Evolutionary conservation across 2,113 vertebrate species (phyloP), one percentile per base, ranked within the genome.

Genomic region (Salvator merianae): DNA sequence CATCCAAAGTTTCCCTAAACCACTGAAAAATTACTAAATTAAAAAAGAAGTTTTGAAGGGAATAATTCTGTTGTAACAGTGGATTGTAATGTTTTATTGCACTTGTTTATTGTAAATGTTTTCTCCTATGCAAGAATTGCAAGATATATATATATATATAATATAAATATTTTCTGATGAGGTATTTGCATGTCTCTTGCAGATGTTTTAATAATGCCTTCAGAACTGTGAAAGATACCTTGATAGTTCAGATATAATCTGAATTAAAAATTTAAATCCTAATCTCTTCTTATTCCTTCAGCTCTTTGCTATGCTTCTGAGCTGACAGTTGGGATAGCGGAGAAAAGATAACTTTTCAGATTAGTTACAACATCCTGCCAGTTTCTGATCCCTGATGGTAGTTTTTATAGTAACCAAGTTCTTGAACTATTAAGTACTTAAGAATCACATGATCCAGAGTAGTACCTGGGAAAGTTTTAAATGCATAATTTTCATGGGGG

Each of bases 61-160:
- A 85, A 84, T 86, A 86, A 87, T 84, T 38, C 77, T 89, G 82
- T 90, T 89, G 8, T 91, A 92, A 91, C 89, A 73, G 53, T 79
- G 28, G 75, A 77, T 91, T 92, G 28, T 91, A 83, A 88, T 78
- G 86, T 65, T 59, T 83, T 91, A 62, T 76, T 85, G 77, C 81
- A 88, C 77, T 86, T 72, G 83, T 83, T 75, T 22, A 59, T 84
- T 86, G 7, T 85, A 88, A 89, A 73, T 88, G 53, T 9, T 92
- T 90, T 89, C 84, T 92, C 77, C 14, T 47, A 79, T 63, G 43
- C 38, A 88, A 90, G 40, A 73, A 88, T 93, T 92, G 83, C 50
- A 32, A 83, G 75, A 90, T 26, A 5, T 32, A 70, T 32, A 70
- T 32, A 83, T 77, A 90, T 26, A 5, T 32, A 70, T 32, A 70